A percentile compares a stretch with the other conserved stretches of the same genome.
phyloP scores from a whole-genome alignment of 2,797 vertebrate species.

The Neosalanx taihuensis region DNA sequence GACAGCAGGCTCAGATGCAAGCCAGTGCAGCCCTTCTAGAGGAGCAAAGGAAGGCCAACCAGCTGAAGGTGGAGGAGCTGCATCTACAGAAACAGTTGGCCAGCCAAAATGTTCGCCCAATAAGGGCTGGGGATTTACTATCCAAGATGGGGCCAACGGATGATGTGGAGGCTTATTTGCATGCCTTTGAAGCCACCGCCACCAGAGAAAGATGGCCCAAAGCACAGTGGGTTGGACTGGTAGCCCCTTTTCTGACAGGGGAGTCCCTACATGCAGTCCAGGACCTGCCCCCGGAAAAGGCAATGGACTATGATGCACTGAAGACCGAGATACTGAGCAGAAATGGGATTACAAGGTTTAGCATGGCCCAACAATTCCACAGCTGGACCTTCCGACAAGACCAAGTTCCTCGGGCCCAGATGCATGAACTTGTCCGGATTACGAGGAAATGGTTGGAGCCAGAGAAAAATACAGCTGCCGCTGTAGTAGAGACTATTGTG shows the following conservation, averaged over 20 bases:
- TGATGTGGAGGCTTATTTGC: slow-evolving; percentile 76
- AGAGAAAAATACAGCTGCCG: too few species aligned
- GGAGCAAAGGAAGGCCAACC: too few species aligned
- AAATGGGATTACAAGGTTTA: slow-evolving; percentile 82
- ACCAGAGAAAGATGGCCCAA: slow-evolving; percentile 66
- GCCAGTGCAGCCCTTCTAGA: too few species aligned
- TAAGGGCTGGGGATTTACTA: background rate
- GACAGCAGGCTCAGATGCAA: too few species aligned
- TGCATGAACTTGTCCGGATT: too few species aligned
- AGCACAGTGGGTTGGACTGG: background rate
- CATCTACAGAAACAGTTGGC: too few species aligned
- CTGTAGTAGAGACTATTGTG: too few species aligned
- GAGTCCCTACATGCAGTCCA: background rate
- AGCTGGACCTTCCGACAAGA: slow-evolving; percentile 3
- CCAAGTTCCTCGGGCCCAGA: too few species aligned
- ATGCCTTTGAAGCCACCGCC: slow-evolving; percentile 78
- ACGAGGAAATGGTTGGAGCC: too few species aligned
- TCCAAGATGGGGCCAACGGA: slow-evolving; percentile 75
- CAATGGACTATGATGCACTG: background rate
- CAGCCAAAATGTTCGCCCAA: too few species aligned
- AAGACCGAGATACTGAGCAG: background rate
- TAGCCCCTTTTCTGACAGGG: background rate
- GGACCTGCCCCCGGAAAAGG: background rate
- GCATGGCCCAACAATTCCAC: slow-evolving; percentile 57
- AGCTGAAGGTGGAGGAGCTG: too few species aligned